phyloP scores from a whole-genome alignment of 1,140 invertebrate genomes.

The Periplaneta americana region DNA sequence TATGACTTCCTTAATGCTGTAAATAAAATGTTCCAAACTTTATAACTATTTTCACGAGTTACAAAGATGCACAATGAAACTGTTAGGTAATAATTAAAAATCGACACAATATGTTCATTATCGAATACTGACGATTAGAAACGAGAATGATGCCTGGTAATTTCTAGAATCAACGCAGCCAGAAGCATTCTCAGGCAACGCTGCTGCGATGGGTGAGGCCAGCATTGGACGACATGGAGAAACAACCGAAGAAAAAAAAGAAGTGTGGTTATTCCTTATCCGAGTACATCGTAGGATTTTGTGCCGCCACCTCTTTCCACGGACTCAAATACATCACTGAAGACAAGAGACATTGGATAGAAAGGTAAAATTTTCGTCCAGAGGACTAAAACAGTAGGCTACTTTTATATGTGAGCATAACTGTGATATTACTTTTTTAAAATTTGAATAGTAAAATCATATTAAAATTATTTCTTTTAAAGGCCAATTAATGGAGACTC shows the following conservation, averaged over 20 bases:
- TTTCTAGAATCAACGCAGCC: neutral
- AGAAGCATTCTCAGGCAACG: neutral
- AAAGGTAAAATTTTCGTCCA: neutral
- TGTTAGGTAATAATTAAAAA: no score
- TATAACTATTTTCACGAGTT: no score
- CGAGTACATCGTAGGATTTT: neutral
- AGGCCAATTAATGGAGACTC: neutral
- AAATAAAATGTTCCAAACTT: no score
- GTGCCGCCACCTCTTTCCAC: conserved; percentile 12
- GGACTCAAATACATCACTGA: conserved; percentile 15
- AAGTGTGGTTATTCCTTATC: neutral
- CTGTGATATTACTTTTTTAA: neutral
- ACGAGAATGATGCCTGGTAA: neutral
- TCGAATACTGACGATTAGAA: no score
- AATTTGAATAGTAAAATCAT: neutral
- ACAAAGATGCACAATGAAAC: no score
- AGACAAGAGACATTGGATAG: conserved; percentile 9
- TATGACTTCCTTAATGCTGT: no score
- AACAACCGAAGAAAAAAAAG: no score
- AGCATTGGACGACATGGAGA: neutral
- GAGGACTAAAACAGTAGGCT: neutral
- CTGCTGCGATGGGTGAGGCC: neutral
- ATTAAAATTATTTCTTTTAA: neutral
- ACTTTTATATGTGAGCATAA: neutral
- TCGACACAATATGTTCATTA: no score